Evolutionary conservation across 2,888 invertebrate genomes (phyloP).

Genomic region (Sesia apiformis): DNA sequence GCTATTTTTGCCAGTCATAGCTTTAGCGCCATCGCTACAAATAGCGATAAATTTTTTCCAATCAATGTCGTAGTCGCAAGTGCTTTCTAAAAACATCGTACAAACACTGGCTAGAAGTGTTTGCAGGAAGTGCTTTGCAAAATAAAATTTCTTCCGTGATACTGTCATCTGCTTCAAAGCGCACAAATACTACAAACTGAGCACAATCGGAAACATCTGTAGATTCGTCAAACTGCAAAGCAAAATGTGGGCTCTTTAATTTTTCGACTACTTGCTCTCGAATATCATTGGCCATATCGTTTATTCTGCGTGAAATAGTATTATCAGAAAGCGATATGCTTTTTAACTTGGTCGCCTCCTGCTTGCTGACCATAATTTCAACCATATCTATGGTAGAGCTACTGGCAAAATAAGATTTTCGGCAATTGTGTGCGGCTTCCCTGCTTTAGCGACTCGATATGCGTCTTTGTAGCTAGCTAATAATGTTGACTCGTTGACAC

Average conservation of each 20-base stretch:
- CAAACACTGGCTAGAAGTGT: constrained; percentile 15
- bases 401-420: constrained; percentile 20
- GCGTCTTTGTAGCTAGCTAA: constrained; percentile 16
- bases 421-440: constrained; percentile 16
- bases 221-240: no score
- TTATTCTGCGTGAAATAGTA: constrained; percentile 19
- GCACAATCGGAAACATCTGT: no score
- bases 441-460: constrained; percentile 14
- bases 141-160: constrained; percentile 18
- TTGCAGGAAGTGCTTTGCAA: constrained; percentile 19
- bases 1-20: constrained; percentile 19
- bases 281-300: constrained; percentile 19
- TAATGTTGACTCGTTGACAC: constrained; percentile 13
- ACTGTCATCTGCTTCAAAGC: constrained; percentile 18
- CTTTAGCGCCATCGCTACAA: constrained; percentile 4
- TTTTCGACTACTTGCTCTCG: no score
- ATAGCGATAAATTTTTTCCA: constrained; percentile 8
- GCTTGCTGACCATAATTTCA: background rate
- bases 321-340: constrained; percentile 17
- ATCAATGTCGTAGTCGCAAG: constrained; percentile 8
- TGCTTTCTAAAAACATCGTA: constrained; percentile 3
- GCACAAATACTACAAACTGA: constrained; percentile 19
- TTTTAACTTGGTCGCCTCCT: background rate
- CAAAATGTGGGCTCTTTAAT: no score
- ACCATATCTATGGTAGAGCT: constrained; percentile 9